These are phyloP conservation scores for Heteractis magnifica DNA, from an alignment of 92 coral and sea anemone genomes.

Conservation along the genomic window DNA sequence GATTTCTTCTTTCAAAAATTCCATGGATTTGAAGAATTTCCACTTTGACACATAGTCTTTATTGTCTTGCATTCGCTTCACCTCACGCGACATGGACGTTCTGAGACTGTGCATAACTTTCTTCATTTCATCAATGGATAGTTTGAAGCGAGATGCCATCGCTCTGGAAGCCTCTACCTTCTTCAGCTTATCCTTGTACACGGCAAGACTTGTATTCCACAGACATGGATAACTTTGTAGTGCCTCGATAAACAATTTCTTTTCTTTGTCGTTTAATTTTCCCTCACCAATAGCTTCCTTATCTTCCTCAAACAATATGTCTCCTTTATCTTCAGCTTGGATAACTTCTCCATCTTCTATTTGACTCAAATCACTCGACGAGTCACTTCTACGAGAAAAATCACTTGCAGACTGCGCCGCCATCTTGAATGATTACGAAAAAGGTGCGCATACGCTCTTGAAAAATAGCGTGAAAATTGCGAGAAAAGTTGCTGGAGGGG, in stretches of 20 bases:
- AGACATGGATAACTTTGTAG: constrained; percentile 37
- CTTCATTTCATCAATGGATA: constrained; percentile 4
- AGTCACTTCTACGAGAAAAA: too few relatives aligned
- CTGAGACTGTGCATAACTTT: constrained; percentile 7
- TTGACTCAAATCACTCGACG: too few relatives aligned
- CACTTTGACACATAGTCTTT: constrained; percentile 6
- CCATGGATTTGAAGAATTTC: constrained; percentile 1
- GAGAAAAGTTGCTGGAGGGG: too few relatives aligned
- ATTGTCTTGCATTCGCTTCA: background rate
- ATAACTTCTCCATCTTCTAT: too few relatives aligned
- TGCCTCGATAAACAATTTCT: constrained; percentile 33
- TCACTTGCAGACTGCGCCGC: too few relatives aligned
- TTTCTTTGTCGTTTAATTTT: constrained; percentile 26
- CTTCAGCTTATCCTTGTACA: constrained; percentile 42
- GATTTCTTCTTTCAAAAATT: constrained; percentile 12
- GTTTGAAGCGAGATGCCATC: background rate
- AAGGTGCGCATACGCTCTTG: too few relatives aligned
- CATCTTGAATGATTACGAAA: too few relatives aligned
- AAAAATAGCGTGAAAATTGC: too few relatives aligned
- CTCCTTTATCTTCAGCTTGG: too few relatives aligned
- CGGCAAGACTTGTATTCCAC: constrained; percentile 42
- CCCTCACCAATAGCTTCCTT: background rate
- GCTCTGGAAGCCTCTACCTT: constrained; percentile 36
- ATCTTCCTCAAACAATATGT: background rate
- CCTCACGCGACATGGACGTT: constrained; percentile 6